Evolutionary conservation across 2,113 vertebrate species (phyloP).

Genomic region (Hypanus sabinus): DNA sequence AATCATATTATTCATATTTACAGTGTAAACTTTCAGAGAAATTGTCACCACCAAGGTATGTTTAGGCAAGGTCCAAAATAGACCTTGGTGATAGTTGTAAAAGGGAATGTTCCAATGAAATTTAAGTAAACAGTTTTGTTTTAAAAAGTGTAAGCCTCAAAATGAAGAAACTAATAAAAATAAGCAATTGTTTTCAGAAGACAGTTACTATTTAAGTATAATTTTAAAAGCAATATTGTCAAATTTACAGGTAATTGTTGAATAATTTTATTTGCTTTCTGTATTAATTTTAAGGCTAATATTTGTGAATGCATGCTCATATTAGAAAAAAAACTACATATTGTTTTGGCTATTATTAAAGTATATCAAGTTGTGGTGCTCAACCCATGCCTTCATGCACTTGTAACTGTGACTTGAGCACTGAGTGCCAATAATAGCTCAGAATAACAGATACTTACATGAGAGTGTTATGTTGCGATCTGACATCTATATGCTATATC

Average conservation of each 20-base stretch:
- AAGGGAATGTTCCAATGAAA: background rate
- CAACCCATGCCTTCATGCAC: background rate
- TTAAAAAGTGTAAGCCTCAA: constrained; percentile 3
- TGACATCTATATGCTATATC: no score
- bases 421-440: background rate
- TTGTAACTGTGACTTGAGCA: background rate
- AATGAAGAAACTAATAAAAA: background rate
- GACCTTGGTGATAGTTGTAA: background rate
- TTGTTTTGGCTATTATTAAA: background rate
- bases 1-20: constrained; percentile 3
- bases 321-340: background rate
- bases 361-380: background rate
- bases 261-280: background rate
- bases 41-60: background rate
- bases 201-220: background rate
- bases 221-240: background rate
- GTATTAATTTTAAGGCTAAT: background rate
- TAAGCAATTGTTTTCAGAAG: background rate
- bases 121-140: background rate
- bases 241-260: background rate
- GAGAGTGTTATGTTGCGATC: background rate
- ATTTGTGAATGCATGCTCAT: background rate
- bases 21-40: background rate
- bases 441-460: background rate
- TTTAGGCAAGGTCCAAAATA: background rate